These are phyloP conservation scores for Talpa occidentalis DNA, from an alignment of 2,113 vertebrate genomes.

Conservation along the genomic window DNA sequence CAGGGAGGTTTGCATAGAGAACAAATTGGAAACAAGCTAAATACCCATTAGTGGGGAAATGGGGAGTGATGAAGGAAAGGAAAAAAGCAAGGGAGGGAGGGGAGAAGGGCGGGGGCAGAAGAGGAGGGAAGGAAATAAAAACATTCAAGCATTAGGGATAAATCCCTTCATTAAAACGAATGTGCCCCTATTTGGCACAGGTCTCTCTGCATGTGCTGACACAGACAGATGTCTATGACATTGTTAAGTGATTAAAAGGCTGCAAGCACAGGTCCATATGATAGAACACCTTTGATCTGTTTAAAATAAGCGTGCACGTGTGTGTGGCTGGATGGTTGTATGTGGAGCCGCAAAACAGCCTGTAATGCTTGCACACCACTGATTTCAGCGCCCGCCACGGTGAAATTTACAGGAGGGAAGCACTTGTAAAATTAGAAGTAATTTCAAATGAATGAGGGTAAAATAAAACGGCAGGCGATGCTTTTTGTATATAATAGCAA, in stretches of 20 bases:
- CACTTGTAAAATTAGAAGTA: not conserved
- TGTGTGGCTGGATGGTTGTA: not conserved
- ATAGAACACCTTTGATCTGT: not conserved
- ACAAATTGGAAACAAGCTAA: not conserved
- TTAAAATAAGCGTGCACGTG: not conserved
- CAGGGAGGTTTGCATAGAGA: not conserved
- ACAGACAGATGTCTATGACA: not conserved
- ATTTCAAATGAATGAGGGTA: not conserved
- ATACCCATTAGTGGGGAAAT: not conserved
- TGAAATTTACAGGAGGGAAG: too few relatives aligned
- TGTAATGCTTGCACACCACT: too few relatives aligned
- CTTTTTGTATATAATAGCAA: not conserved
- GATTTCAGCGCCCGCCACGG: too few relatives aligned
- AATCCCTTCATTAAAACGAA: not conserved
- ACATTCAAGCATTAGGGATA: not conserved
- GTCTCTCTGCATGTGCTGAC: not conserved
- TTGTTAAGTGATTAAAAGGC: not conserved
- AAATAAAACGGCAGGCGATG: not conserved
- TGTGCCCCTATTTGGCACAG: too few relatives aligned
- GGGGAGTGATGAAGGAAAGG: not conserved
- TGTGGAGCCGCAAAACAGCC: too few relatives aligned
- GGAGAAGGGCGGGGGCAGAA: accelerated
- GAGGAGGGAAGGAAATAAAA: not conserved
- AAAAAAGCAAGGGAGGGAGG: not conserved
- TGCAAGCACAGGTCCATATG: not conserved